Evolutionary conservation across 2,888 invertebrate genomes (phyloP), one percentile per base, ranked within the genome.

Genomic region (Sussaba pulchella): DNA sequence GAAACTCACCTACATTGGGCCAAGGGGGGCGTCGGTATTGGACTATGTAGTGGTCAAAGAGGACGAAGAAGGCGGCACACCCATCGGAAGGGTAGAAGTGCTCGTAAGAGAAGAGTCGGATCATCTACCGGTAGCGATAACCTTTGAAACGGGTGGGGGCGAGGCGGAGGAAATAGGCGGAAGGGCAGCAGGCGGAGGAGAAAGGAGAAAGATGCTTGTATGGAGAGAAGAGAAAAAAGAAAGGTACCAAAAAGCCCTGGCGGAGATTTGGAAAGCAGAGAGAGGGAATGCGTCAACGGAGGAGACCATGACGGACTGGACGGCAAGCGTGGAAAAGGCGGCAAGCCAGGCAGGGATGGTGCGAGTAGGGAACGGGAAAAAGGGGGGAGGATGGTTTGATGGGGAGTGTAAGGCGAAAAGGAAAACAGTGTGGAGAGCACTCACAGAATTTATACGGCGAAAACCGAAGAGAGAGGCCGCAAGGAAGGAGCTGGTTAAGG

Each of bases 11-110:
- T 50, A 50, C 12, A 14, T 64, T 0, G 19, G 63, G 6, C 36
- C 50, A 9, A 50, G 19, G 10, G 21, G 66, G 19, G 19, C 17
- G 31, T 66, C 66, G 8, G 66, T 66, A 9, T 5, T 67, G 36
- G 54, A 67, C 6, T 47, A 59, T 17, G 19, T 67, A 6, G 39
- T 52, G 1, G 17, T 52, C 1, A n/a, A 52, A 24, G 10, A 14
- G 2, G 54, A 54, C 6, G 52, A 41, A 0, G 67, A 39, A 3
- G 39, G n/a, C 1, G 3, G n/a, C 9, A n/a, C 10, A 0, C n/a
- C 4, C 2, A 36, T 67, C 1, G n/a, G 24, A 0, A 14, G 2
- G 1, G 8, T 41, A 10, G 5, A 21, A 14, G 52, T 67, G 6
- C 12, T 52, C 1, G 10, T 19, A 2, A 39, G 67, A 41, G 1